Conservation (phyloP, 2,888 invertebrate genomes). For the Danaus chrysippus region DNA sequence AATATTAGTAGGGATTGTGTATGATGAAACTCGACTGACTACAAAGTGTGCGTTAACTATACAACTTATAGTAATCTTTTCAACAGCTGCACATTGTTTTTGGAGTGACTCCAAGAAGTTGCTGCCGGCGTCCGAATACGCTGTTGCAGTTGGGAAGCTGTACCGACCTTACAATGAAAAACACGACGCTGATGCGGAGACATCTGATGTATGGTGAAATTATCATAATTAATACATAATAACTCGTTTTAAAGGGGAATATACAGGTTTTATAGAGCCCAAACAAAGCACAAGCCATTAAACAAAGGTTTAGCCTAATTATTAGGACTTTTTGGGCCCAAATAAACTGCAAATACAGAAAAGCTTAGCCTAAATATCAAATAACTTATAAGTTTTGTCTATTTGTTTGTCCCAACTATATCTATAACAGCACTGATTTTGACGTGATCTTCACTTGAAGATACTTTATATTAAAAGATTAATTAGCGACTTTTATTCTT, state of each 20-base stretch:
- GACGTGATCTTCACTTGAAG: neutral
- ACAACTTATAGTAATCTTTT: neutral
- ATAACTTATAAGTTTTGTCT: no score
- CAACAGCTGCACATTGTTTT: conserved; percentile 61
- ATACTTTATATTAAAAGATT: neutral
- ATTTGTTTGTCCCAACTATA: no score
- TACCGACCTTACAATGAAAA: conserved; percentile 50
- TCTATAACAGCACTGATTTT: no score
- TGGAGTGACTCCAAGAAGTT: conserved; percentile 43
- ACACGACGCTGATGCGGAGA: conserved; percentile 42
- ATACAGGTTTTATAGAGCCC: no score
- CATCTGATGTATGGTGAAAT: conserved; percentile 46
- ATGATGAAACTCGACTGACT: no score
- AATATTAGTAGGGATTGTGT: no score
- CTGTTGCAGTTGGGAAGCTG: conserved; percentile 57
- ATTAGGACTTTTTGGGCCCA: no score
- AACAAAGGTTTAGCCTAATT: no score
- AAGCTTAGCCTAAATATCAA: no score
- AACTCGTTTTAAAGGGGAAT: neutral
- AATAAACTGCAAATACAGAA: no score
- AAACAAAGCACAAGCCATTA: no score
- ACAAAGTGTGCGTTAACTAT: no score
- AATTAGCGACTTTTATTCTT: neutral
- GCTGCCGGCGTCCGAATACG: conserved; percentile 42
- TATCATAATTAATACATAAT: neutral